Evolutionary conservation across 1,140 invertebrate genomes (phyloP), one percentile per base, ranked within the genome.

Genomic region (Cotesia chilonis): DNA sequence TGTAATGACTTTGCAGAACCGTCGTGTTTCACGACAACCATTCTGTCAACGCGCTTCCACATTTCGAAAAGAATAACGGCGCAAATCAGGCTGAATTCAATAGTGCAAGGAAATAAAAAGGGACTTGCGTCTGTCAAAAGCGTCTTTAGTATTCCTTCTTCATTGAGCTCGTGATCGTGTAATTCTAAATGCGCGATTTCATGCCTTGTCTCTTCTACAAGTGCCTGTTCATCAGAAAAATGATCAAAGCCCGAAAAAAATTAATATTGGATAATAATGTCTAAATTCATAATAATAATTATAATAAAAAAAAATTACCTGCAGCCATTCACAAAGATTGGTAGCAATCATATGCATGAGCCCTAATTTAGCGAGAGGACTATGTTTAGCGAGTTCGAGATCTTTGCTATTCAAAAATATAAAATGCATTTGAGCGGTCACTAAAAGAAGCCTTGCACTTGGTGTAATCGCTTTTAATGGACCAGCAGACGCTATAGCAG

Each of bases 21-120:
- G 74, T 81, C 77, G 70, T 68, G 76, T 67, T 83, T 82, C 54
- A 78, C 68, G 51, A 78, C 74, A 68, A 79, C 74, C 55, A 75
- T 79, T 72, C 85, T 80, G 76, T 86, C 82, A 67, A 91, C 89
- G 71, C 91, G 89, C 83, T 92, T 92, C 94, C 94, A 95, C 91
- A 95, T 94, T 83, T 94, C 93, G 79, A 92, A 94, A 4, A 93
- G 86, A 78, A 96, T 94, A 20, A 95, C 95, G 38, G 95, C 94
- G 82, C 93, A 95, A 74, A 97, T 92, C 28, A 92, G 85, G 37
- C 91, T 91, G 87, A 96, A 96, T 85, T 96, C 95, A 77, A 97
- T 95, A 57, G 94, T 95, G 84, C 95, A 96, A 1, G 95, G 95
- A 81, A 96, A 96, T 4, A 97, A 89, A 82, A 96, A 96, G 1